A percentile compares a stretch with the other conserved stretches of the same genome.
Conservation (phyloP, 2,888 invertebrate species). For the Scelioninae gen. 1 region DNA sequence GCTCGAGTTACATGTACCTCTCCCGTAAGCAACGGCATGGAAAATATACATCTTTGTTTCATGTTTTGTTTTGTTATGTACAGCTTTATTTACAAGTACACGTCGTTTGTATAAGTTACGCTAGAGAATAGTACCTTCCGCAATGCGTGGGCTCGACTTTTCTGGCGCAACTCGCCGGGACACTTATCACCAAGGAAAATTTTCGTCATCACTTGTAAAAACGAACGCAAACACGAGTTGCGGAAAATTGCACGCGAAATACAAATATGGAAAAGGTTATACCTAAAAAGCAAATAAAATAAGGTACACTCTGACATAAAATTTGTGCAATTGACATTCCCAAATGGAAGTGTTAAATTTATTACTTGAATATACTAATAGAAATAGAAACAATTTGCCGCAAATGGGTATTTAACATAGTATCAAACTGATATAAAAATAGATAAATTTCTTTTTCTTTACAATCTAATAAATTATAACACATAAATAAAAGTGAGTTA, state of each 20-base stretch:
- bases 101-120: slow-evolving; percentile 49
- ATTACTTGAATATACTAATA: too few species aligned
- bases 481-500: slow-evolving; percentile 33
- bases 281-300: too few species aligned
- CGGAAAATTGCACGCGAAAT: too few species aligned
- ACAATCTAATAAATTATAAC: slow-evolving; percentile 46
- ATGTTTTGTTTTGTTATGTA: slow-evolving; percentile 66
- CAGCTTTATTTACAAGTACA: slow-evolving; percentile 67
- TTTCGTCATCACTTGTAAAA: too few species aligned
- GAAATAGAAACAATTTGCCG: slow-evolving; percentile 27
- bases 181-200: too few species aligned
- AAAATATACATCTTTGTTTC: slow-evolving; percentile 50
- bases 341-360: too few species aligned
- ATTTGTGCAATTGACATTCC: too few species aligned
- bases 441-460: slow-evolving; percentile 16
- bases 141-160: slow-evolving; percentile 5
- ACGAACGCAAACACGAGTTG: too few species aligned
- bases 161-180: too few species aligned
- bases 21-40: slow-evolving; percentile 26
- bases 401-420: slow-evolving; percentile 30
- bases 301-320: too few species aligned
- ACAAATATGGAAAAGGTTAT: too few species aligned
- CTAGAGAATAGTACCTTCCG: slow-evolving; percentile 55
- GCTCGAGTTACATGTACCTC: slow-evolving; percentile 22
- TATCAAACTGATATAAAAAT: slow-evolving; percentile 44